A percentile compares a stretch with the other conserved stretches of the same genome.
Evolutionary conservation across 2,888 invertebrate species (phyloP).

Genomic region (Temnothorax unifasciatus): DNA sequence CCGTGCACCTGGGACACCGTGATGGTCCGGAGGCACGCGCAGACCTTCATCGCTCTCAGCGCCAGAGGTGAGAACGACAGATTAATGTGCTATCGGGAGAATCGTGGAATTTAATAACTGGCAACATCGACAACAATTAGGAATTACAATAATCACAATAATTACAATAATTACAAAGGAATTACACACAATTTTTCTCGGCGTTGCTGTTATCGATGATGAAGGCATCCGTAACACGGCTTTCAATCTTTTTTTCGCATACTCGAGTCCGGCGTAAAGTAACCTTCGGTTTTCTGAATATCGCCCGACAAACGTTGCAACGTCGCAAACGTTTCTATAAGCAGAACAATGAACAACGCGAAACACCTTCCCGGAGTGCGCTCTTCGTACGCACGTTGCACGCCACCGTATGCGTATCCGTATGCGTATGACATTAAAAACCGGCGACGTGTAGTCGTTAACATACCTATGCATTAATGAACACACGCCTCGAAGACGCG

Average conservation of each 20-base stretch:
- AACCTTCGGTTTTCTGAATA: conserved; percentile 3
- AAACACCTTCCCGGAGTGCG: conserved; percentile 26
- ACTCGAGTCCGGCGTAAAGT: no score
- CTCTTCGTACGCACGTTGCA: conserved; percentile 45
- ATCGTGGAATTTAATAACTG: not conserved
- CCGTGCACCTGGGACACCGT: conserved; percentile 89
- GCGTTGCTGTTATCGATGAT: not conserved
- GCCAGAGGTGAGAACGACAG: conserved; percentile 92
- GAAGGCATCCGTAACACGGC: not conserved
- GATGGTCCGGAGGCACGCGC: conserved; percentile 94
- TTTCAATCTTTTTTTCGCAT: no score
- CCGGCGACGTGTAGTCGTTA: conserved; percentile 67
- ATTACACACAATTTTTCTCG: not conserved
- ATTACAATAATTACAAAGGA: not conserved
- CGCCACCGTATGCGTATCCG: conserved; percentile 27
- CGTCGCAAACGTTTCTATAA: not conserved
- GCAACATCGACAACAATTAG: not conserved
- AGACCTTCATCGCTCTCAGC: conserved; percentile 95
- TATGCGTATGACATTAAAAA: conserved; percentile 65
- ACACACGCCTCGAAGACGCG: conserved; percentile 58
- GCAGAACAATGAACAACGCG: not conserved
- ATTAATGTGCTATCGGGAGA: not conserved
- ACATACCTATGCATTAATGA: conserved; percentile 66
- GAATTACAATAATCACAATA: no score
- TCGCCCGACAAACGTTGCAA: not conserved